Percentiles rank a stretch among this genome's conserved stretches.
Evolutionary conservation across 23 tunicate genomes (phyloP).

Genomic region (Styela plicata): DNA sequence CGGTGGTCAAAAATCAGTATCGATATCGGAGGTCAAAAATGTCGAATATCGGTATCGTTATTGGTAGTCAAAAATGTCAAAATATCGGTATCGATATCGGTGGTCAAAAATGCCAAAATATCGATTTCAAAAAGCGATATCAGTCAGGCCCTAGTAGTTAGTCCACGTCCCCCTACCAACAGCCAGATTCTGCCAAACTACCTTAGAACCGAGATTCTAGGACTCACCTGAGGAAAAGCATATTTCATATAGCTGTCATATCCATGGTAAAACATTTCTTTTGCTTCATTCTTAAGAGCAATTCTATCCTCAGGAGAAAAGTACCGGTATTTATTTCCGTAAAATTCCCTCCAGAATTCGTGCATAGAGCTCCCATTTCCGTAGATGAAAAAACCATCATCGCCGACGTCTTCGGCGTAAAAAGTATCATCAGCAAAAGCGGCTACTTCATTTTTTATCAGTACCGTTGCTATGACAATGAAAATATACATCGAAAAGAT

Average conservation of each 20-base stretch:
- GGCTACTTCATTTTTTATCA: not conserved
- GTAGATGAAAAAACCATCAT: not conserved
- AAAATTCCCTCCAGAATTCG: slow-evolving; percentile 82
- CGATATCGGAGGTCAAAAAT: too few species aligned
- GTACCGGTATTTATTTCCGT: slow-evolving; percentile 62
- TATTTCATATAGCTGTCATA: slow-evolving; percentile 94
- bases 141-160: too few species aligned
- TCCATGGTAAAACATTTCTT: slow-evolving; percentile 89
- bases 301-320: slow-evolving; percentile 58
- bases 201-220: too few species aligned
- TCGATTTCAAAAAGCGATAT: too few species aligned
- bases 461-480: not conserved
- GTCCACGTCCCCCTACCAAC: too few species aligned
- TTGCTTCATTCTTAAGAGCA: slow-evolving; percentile 54
- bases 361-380: slow-evolving; percentile 10
- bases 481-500: not conserved
- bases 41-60: too few species aligned
- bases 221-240: slow-evolving; percentile 77
- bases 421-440: not conserved
- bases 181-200: too few species aligned
- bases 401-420: not conserved
- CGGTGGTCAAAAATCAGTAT: too few species aligned
- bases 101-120: too few species aligned
- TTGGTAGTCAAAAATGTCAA: too few species aligned
- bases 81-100: too few species aligned